These are phyloP conservation scores for Desmodus rotundus DNA, from an alignment of 2,113 vertebrate genomes.

Conservation along the genomic window DNA sequence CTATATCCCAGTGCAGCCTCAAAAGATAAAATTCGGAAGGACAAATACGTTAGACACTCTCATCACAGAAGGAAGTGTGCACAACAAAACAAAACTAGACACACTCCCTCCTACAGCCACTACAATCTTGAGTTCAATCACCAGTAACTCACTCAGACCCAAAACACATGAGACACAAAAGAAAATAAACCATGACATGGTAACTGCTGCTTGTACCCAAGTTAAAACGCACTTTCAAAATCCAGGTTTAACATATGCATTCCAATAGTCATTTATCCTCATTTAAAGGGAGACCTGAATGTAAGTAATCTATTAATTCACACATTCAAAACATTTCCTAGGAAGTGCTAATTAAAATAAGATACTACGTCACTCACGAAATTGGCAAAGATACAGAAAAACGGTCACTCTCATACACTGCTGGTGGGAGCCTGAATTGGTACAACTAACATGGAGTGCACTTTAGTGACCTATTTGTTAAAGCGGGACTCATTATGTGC, in stretches of 20 bases:
- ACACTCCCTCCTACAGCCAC: background rate
- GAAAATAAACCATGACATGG: background rate
- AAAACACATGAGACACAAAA: background rate
- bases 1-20: background rate
- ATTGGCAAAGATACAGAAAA: background rate
- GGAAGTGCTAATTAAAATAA: background rate
- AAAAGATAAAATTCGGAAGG: background rate
- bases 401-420: background rate
- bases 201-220: background rate
- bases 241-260: background rate
- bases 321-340: background rate
- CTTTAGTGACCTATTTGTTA: background rate
- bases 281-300: background rate
- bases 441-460: too few species aligned
- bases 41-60: background rate
- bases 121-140: too few species aligned
- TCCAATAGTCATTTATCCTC: background rate
- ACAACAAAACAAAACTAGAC: background rate
- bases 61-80: background rate
- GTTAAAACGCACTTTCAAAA: background rate
- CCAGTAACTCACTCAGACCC: background rate
- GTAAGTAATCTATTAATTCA: background rate
- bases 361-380: background rate
- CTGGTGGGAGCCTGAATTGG: fast-evolving
- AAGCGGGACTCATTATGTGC: background rate